phyloP scores from a whole-genome alignment of 2,888 invertebrate genomes.

The Drosophila heteroneura region DNA sequence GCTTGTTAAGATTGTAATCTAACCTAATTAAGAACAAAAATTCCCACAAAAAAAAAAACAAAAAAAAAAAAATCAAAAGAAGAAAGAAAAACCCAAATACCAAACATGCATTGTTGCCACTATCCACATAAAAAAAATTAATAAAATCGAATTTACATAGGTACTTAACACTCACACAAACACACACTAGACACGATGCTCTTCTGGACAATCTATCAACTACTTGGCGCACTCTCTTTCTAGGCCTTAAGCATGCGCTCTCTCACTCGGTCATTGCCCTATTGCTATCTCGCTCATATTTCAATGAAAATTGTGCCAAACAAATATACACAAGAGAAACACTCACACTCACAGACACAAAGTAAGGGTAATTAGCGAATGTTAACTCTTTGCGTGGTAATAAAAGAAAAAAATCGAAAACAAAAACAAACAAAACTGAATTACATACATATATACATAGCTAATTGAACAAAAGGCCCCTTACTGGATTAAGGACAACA shows the following conservation, averaged over 20 bases:
- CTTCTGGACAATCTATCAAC: constrained; percentile 36
- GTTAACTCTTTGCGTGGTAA: constrained; percentile 44
- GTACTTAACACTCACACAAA: constrained; percentile 52
- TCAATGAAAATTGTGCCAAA: constrained; percentile 44
- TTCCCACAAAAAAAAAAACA: constrained; percentile 13
- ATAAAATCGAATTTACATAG: constrained; percentile 75
- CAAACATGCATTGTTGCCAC: constrained; percentile 42
- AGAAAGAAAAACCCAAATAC: constrained; percentile 10
- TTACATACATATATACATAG: constrained; percentile 2
- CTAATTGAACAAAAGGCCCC: constrained; percentile 4
- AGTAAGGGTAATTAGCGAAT: constrained; percentile 57
- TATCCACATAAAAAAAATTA: constrained; percentile 34
- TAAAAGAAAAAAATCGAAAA: not conserved
- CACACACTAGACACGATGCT: constrained; percentile 22
- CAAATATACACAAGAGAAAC: constrained; percentile 3
- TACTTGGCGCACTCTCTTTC: constrained; percentile 26
- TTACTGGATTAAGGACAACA: constrained; percentile 1
- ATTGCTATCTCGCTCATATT: constrained; percentile 32
- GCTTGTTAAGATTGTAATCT: constrained; percentile 57
- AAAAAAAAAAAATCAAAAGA: constrained; percentile 17
- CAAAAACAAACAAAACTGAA: not conserved
- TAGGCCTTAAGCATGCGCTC: constrained; percentile 29
- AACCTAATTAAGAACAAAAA: constrained; percentile 17
- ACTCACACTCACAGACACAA: constrained; percentile 25
- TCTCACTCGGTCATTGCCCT: not conserved